A percentile compares a stretch with the other conserved stretches of the same genome.
Conservation (phyloP, 1,140 invertebrate species). For the Linepithema humile region DNA sequence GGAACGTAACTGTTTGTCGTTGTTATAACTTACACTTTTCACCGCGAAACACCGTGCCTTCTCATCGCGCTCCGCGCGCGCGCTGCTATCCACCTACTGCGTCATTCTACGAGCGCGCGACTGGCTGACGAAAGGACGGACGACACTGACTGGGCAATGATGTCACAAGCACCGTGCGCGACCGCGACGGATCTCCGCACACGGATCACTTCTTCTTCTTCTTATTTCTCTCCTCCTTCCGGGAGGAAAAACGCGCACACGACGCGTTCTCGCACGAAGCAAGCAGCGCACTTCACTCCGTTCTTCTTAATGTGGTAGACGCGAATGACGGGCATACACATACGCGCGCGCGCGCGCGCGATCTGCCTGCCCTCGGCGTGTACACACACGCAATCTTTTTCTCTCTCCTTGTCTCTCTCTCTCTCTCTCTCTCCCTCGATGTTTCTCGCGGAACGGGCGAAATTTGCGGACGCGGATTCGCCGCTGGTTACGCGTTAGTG, state of each 20-base stretch:
- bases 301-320: background rate
- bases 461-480: background rate
- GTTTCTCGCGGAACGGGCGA: conserved; percentile 10
- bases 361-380: background rate
- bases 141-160: conserved; percentile 65
- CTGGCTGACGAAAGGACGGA: conserved; percentile 75
- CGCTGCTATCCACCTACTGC: conserved; percentile 76
- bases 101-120: conserved; percentile 79
- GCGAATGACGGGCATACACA: background rate
- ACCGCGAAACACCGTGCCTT: conserved; percentile 71
- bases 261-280: too few species aligned
- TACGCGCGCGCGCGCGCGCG: background rate
- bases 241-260: background rate
- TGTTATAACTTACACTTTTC: conserved; percentile 77
- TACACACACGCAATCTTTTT: background rate
- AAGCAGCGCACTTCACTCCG: background rate
- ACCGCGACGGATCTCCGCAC: conserved; percentile 45
- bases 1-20: background rate
- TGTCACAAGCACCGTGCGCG: conserved; percentile 67
- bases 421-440: too few species aligned
- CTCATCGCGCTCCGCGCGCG: conserved; percentile 73
- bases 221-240: background rate
- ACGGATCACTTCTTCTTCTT: background rate
- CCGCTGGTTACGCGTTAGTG: background rate
- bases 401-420: too few species aligned